phyloP scores from a whole-genome alignment of 2,888 invertebrate species.

The Parnassius glacialis region DNA sequence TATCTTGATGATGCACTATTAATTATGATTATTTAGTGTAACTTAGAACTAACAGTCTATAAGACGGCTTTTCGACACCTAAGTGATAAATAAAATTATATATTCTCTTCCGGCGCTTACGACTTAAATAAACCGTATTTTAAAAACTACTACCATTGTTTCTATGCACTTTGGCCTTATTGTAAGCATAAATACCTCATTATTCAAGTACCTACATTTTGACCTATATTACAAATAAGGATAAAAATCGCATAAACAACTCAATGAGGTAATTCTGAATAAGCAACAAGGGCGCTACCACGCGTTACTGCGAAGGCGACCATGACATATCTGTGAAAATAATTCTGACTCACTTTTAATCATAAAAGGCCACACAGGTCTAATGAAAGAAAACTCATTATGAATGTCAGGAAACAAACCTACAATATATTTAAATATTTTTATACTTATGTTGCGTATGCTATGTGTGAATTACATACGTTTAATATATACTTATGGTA shows the following conservation, averaged over 20 bases:
- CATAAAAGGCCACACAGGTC: constrained; percentile 19
- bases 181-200: not conserved
- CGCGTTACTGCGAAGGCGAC: constrained; percentile 43
- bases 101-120: too few species aligned
- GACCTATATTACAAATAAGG: constrained; percentile 26
- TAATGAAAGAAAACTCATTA: constrained; percentile 12
- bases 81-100: too few species aligned
- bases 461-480: too few species aligned
- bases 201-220: not conserved
- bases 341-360: constrained; percentile 21
- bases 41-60: too few species aligned
- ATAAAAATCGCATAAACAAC: constrained; percentile 24
- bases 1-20: too few species aligned
- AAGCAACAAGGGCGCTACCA: constrained; percentile 45
- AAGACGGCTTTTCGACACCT: too few species aligned
- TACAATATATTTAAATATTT: too few species aligned
- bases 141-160: too few species aligned
- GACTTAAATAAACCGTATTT: too few species aligned
- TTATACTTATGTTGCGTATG: too few species aligned
- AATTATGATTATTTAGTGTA: too few species aligned
- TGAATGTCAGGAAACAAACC: not conserved
- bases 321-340: constrained; percentile 48
- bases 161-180: not conserved
- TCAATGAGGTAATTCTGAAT: constrained; percentile 38
- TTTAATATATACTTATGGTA: not conserved